Evolutionary conservation across 2,888 invertebrate genomes (phyloP), one percentile per base, ranked within the genome.

Genomic region (Conomelus anceps): DNA sequence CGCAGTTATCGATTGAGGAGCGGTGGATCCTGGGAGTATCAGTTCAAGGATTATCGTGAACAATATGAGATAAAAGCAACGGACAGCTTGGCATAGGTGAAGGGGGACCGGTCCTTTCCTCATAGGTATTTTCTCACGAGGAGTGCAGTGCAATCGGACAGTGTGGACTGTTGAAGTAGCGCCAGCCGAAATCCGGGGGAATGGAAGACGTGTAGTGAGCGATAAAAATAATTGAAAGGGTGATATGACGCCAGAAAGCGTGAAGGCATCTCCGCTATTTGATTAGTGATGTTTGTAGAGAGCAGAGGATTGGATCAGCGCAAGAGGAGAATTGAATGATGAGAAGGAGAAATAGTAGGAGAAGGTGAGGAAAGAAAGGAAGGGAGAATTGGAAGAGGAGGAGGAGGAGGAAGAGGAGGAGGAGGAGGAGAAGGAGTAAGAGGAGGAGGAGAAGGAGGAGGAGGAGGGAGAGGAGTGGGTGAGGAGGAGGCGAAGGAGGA

Each of bases 281-380:
- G 63, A 63, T 63, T n/a, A 63, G 63, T 20, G 63, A 63, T n/a
- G 63, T n/a, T n/a, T n/a, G n/a, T n/a, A n/a, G 63, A n/a, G 63
- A 63, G 7, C 63, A 26, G 26, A 11, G 26, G 6, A 26, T 26
- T 11, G 11, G 4, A 63, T 63, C n/a, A 63, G n/a, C 0, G 85
- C 3, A 85, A 84, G 13, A 1, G 1, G 22, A 22, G 23, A 24
- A 88, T 22, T 17, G 34, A 41, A 20, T 20, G 13, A 23, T 84
- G n/a, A n/a, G 23, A 26, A 87, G 89, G 86, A 87, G 85, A 89
- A 89, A 85, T 88, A 89, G 90, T 89, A 89, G 24, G 86, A 85
- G 89, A 88, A 24, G 24, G 84, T 26, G 24, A 22, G 22, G 22
- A 23, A 24, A 22, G 22, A 85, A 1, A 41, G 17, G 41, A 41